Evolutionary conservation across 2,797 vertebrate genomes (phyloP).

Genomic region (Anniella stebbinsi): DNA sequence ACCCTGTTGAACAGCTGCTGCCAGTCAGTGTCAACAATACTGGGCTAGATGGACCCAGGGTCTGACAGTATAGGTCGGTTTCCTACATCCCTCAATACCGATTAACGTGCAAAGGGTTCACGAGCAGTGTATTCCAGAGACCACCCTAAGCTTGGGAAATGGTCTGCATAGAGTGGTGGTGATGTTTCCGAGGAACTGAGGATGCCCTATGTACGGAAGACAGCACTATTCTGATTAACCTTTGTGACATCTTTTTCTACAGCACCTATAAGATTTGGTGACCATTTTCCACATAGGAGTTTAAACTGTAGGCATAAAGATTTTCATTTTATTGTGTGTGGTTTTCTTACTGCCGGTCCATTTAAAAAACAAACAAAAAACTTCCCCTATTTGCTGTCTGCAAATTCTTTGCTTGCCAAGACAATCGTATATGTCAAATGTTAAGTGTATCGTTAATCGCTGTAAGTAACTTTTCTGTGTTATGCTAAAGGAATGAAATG

Average conservation of each 20-base stretch:
- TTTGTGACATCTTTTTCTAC: too few species aligned
- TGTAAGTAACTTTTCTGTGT: background rate
- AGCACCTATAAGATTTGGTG: background rate
- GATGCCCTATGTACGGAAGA: background rate
- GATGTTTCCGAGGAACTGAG: background rate
- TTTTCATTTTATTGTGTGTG: background rate
- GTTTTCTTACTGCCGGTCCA: background rate
- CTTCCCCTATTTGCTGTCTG: rapidly evolving
- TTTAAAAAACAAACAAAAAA: background rate
- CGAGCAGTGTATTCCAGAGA: background rate
- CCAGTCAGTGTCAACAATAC: too few species aligned
- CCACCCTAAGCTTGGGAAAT: background rate
- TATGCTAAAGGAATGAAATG: conserved; percentile 29
- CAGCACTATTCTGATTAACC: background rate
- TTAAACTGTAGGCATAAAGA: background rate
- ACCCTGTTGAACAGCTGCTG: too few species aligned
- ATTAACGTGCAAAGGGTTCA: background rate
- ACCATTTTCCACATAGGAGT: background rate
- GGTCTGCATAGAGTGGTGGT: background rate
- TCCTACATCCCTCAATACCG: too few species aligned
- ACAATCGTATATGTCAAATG: background rate
- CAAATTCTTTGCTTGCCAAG: rapidly evolving
- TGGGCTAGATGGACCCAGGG: too few species aligned
- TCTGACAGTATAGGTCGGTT: too few species aligned
- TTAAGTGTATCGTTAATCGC: rapidly evolving